Conservation (phyloP, 2,113 vertebrate species). For the Stegostoma tigrinum region DNA sequence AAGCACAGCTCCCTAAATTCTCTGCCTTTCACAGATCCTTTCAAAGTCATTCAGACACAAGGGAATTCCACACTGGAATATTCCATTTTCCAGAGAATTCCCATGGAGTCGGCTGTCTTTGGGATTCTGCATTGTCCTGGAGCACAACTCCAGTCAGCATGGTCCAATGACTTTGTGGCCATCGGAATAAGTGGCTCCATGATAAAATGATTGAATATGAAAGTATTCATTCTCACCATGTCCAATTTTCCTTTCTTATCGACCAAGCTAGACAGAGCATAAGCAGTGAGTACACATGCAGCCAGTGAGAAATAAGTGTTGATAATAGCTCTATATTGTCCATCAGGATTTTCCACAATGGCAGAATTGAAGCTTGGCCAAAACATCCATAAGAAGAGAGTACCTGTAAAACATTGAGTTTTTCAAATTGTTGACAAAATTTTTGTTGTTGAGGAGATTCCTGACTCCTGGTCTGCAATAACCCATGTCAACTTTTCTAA, state of each 20-base stretch:
- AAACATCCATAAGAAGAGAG: slow-evolving; percentile 83
- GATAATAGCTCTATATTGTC: slow-evolving; percentile 60
- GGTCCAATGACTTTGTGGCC: too few relatives aligned
- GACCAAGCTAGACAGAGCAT: slow-evolving; percentile 76
- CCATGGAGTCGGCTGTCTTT: too few relatives aligned
- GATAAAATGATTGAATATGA: neutral
- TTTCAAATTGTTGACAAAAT: too few relatives aligned
- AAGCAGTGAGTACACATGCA: slow-evolving; percentile 70
- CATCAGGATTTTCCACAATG: slow-evolving; percentile 43
- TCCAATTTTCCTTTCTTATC: slow-evolving; percentile 76
- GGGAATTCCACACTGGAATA: too few relatives aligned
- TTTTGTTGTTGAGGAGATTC: too few relatives aligned
- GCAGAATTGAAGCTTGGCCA: slow-evolving; percentile 97
- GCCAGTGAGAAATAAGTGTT: slow-evolving; percentile 89
- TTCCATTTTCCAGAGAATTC: too few relatives aligned
- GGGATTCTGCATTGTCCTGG: neutral
- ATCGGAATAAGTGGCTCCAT: too few relatives aligned
- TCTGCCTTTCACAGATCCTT: too few relatives aligned
- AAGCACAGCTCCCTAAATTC: neutral
- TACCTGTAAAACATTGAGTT: slow-evolving; percentile 49
- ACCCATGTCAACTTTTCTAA: too few relatives aligned
- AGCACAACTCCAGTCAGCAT: neutral
- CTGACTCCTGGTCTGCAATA: too few relatives aligned
- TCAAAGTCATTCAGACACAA: too few relatives aligned
- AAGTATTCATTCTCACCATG: slow-evolving; percentile 67